Evolutionary conservation across 1,140 invertebrate genomes (phyloP).

Genomic region (Drosophila melanica): DNA sequence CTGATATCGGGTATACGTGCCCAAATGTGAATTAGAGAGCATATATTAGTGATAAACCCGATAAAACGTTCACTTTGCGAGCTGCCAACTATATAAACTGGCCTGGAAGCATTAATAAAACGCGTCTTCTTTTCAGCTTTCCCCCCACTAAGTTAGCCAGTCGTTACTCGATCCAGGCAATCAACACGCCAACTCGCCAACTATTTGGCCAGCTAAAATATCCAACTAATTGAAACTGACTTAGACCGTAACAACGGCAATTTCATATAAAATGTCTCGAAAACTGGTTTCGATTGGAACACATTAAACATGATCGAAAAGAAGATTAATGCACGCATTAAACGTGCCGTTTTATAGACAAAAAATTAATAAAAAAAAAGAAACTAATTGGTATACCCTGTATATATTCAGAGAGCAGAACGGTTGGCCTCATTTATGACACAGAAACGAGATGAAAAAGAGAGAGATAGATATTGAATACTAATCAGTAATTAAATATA

Average conservation of each 20-base stretch:
- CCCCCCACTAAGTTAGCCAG: slow-evolving; percentile 17
- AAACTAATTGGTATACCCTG: slow-evolving; percentile 22
- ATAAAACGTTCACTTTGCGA: background rate
- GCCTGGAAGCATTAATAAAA: background rate
- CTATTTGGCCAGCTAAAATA: slow-evolving; percentile 18
- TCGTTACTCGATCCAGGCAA: slow-evolving; percentile 1
- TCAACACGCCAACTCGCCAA: background rate
- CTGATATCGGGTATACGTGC: slow-evolving; percentile 10
- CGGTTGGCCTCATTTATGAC: too few relatives aligned
- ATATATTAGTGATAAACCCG: slow-evolving; percentile 22
- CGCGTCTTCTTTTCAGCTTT: slow-evolving; percentile 20
- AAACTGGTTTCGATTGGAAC: slow-evolving; percentile 24
- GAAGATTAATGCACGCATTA: slow-evolving; percentile 33
- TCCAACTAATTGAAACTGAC: slow-evolving; percentile 21
- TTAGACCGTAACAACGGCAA: slow-evolving; percentile 3
- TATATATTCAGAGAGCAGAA: background rate
- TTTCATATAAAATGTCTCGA: slow-evolving; percentile 4
- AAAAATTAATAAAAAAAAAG: slow-evolving; percentile 15
- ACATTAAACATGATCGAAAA: slow-evolving; percentile 31
- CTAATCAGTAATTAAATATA: background rate
- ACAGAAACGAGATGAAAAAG: too few relatives aligned
- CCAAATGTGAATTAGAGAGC: slow-evolving; percentile 24
- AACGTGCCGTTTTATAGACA: slow-evolving; percentile 11
- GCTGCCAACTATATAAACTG: slow-evolving; percentile 13
- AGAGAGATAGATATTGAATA: too few relatives aligned